Percentiles rank a stretch among this genome's conserved stretches.
Evolutionary conservation across 2,797 vertebrate genomes (phyloP).

Genomic region (Meriones psammophilus): DNA sequence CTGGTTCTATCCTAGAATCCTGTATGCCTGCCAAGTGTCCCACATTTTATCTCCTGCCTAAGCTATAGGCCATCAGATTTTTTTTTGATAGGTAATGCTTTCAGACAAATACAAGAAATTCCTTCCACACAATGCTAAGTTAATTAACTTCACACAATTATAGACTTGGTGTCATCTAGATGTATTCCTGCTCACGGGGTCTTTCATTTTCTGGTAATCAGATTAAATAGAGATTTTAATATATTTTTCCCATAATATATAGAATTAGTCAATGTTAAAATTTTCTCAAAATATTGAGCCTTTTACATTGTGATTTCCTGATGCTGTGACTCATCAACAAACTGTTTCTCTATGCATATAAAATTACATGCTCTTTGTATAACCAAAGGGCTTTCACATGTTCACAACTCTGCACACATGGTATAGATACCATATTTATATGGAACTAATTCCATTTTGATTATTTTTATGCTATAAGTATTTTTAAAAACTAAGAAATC

Average conservation of each 20-base stretch:
- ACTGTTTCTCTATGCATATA: constrained; percentile 7
- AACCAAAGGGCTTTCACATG: constrained; percentile 5
- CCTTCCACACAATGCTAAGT: background rate
- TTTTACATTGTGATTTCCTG: constrained; percentile 14
- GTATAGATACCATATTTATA: background rate
- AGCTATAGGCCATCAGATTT: no score
- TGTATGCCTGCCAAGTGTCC: no score
- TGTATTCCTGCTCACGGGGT: background rate
- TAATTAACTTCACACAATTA: background rate
- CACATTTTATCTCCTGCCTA: no score
- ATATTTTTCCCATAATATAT: background rate
- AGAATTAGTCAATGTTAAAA: constrained; percentile 2
- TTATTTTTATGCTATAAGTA: background rate
- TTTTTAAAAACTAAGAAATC: constrained; percentile 22
- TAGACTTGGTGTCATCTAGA: background rate
- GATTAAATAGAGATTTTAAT: background rate
- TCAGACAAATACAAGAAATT: background rate
- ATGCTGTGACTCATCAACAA: background rate
- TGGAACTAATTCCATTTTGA: background rate
- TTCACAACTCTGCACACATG: background rate
- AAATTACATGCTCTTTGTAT: background rate
- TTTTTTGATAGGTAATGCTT: no score
- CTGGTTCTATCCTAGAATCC: no score
- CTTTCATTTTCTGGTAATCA: background rate
- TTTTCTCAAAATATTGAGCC: constrained; percentile 38